A percentile compares a stretch with the other conserved stretches of the same genome.
Evolutionary conservation across 2,113 vertebrate genomes (phyloP).

Genomic region (Pangasianodon hypophthalmus): DNA sequence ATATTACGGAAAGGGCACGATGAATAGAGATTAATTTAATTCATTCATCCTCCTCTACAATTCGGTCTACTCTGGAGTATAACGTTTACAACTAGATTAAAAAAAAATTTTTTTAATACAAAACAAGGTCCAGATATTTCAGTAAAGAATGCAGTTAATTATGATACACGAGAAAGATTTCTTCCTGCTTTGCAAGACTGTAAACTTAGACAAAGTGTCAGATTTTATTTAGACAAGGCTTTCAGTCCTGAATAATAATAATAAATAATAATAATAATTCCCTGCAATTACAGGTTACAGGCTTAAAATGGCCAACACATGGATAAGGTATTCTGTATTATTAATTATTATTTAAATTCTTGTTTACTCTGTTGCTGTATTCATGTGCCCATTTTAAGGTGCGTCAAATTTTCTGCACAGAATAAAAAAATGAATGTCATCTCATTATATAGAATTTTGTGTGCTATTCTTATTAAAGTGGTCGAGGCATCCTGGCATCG

Average conservation of each 20-base stretch:
- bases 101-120: not conserved
- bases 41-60: not conserved
- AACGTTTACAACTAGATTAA: not conserved
- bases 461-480: slow-evolving; percentile 30
- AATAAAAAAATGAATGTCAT: not conserved
- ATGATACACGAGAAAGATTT: not conserved
- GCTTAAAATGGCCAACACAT: not conserved
- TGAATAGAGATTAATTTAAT: not conserved
- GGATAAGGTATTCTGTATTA: not conserved
- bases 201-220: not conserved
- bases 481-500: not conserved
- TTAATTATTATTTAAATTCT: not conserved
- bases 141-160: slow-evolving; percentile 17
- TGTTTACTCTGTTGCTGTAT: not conserved
- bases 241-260: too few species aligned
- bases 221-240: not conserved
- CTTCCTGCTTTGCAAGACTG: not conserved
- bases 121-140: not conserved
- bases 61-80: not conserved
- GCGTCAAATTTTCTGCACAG: not conserved
- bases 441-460: not conserved
- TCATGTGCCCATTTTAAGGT: not conserved
- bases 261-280: too few species aligned
- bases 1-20: not conserved
- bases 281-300: not conserved